Conservation (phyloP, 2,888 invertebrate species). For the Cerastoderma edule region DNA sequence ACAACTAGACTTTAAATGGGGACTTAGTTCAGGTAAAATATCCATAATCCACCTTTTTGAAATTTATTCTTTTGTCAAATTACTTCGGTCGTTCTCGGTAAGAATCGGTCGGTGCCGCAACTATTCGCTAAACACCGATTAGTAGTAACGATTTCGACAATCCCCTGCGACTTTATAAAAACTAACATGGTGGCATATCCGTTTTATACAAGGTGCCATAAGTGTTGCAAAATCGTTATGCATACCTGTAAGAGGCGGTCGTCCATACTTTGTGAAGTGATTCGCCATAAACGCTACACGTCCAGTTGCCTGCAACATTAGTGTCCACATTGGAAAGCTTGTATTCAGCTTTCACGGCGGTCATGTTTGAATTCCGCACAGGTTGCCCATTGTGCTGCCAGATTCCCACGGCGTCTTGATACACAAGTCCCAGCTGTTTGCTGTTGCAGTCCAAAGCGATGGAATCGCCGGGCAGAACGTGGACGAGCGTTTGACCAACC, state of each 20-base stretch:
- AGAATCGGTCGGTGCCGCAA: too few species aligned
- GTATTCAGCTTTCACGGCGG: not conserved
- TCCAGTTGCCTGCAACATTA: conserved; percentile 38
- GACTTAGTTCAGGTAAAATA: too few species aligned
- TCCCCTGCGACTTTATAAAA: not conserved
- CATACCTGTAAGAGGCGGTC: conserved; percentile 36
- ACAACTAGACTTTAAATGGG: too few species aligned
- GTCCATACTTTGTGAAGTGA: conserved; percentile 25
- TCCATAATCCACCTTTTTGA: too few species aligned
- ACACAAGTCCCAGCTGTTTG: conserved; percentile 39
- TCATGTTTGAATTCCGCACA: conserved; percentile 2
- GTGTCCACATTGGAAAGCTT: conserved; percentile 14
- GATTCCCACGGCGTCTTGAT: conserved; percentile 15
- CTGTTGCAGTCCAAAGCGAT: conserved; percentile 35
- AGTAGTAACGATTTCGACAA: not conserved
- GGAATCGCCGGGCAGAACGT: conserved; percentile 19
- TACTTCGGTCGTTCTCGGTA: too few species aligned
- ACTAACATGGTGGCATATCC: not conserved
- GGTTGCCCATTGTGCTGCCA: conserved; percentile 33
- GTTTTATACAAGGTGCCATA: not conserved
- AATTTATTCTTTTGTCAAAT: too few species aligned
- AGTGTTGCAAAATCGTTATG: not conserved
- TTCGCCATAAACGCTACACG: conserved; percentile 32
- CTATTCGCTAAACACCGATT: not conserved
- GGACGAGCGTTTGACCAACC: conserved; percentile 32